Percentiles rank a stretch among this genome's conserved stretches.
Conservation (phyloP, 1,140 invertebrate genomes). For the Eufriesea mexicana region DNA sequence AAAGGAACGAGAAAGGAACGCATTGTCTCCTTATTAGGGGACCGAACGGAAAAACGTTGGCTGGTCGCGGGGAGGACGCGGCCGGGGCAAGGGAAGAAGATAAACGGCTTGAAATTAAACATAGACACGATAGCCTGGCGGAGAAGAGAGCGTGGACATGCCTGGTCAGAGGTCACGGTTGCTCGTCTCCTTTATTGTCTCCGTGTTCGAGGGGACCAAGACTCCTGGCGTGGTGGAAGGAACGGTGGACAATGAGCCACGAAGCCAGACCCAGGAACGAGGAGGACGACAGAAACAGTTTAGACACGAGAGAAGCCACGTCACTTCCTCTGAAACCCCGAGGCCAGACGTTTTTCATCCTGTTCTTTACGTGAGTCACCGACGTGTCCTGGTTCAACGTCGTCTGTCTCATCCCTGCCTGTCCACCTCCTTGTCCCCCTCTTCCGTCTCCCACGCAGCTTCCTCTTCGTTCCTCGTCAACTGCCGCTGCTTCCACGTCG, state of each 20-base stretch:
- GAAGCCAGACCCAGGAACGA: constrained; percentile 3
- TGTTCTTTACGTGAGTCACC: constrained; percentile 52
- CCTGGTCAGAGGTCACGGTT: constrained; percentile 41
- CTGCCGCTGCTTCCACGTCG: not conserved
- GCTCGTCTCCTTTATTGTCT: constrained; percentile 31
- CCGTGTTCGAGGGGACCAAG: not conserved
- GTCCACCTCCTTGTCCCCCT: not conserved
- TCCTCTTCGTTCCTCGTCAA: not conserved
- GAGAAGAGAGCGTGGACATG: not conserved
- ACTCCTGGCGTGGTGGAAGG: not conserved
- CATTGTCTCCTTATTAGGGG: constrained; percentile 39
- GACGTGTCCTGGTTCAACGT: constrained; percentile 20
- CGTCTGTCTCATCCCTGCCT: not conserved
- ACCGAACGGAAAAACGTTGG: constrained; percentile 9
- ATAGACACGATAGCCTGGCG: constrained; percentile 21
- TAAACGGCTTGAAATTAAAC: constrained; percentile 45
- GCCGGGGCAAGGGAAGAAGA: constrained; percentile 19
- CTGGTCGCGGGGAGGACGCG: not conserved
- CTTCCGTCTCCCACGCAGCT: not conserved
- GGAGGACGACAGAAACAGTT: constrained; percentile 55
- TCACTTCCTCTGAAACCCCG: constrained; percentile 61
- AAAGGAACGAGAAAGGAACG: not conserved
- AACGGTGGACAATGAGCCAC: constrained; percentile 13
- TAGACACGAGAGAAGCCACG: constrained; percentile 60
- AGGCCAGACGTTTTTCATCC: constrained; percentile 56